Conservation (phyloP, 2,888 invertebrate species). For the Drosophila macrospina region DNA sequence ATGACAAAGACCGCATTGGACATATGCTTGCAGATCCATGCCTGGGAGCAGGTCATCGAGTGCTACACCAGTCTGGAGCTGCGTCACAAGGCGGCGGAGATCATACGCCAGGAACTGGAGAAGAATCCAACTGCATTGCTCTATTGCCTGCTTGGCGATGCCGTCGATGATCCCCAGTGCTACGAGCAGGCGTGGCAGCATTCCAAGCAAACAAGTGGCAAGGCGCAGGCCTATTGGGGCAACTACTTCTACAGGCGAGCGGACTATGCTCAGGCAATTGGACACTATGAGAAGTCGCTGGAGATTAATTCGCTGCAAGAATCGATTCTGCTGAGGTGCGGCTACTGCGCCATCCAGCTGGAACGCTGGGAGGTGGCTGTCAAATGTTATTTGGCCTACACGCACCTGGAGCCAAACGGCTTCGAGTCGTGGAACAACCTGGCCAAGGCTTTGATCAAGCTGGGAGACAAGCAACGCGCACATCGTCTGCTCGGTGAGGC, state of each 20-base stretch:
- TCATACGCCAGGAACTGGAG: conserved; percentile 92
- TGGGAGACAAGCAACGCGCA: conserved; percentile 94
- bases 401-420: conserved; percentile 93
- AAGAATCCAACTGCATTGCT: conserved; percentile 93
- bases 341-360: conserved; percentile 92
- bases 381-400: conserved; percentile 93
- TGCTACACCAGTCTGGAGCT: conserved; percentile 95
- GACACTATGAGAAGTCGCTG: conserved; percentile 92
- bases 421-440: conserved; percentile 99
- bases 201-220: conserved; percentile 91
- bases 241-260: conserved; percentile 91
- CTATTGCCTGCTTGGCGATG: conserved; percentile 96
- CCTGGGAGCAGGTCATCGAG: conserved; percentile 96
- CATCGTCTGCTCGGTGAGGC: conserved; percentile 95
- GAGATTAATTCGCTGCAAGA: conserved; percentile 95
- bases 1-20: conserved; percentile 94
- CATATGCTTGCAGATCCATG: conserved; percentile 90
- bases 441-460: conserved; percentile 95
- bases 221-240: conserved; percentile 96
- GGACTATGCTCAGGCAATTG: conserved; percentile 91
- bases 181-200: conserved; percentile 97
- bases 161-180: conserved; percentile 90
- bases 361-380: conserved; percentile 94
- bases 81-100: conserved; percentile 95
- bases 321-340: conserved; percentile 93